These are phyloP conservation scores for Sphaeridia pumilis DNA, from an alignment of 2,888 invertebrate genomes.

Conservation along the genomic window DNA sequence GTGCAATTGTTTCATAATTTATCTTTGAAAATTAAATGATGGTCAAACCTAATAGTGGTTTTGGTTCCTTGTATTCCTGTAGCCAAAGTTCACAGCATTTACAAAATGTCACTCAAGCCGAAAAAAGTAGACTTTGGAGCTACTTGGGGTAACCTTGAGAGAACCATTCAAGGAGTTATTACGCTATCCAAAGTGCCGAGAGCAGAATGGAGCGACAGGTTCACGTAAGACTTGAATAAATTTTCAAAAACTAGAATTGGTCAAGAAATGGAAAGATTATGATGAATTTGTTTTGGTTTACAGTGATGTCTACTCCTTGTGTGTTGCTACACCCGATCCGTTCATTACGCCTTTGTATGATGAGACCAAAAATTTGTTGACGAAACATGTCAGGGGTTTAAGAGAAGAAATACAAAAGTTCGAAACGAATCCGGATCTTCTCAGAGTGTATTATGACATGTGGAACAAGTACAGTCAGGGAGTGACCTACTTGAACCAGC, in stretches of 20 bases:
- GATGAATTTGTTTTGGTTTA: no score
- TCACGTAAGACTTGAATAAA: conserved; percentile 64
- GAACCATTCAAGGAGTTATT: conserved; percentile 81
- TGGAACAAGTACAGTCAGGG: conserved; percentile 90
- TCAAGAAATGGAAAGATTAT: no score
- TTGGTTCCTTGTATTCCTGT: no score
- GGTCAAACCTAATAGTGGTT: no score
- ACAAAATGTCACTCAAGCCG: conserved; percentile 84
- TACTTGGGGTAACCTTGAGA: conserved; percentile 76
- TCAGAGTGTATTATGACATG: conserved; percentile 68
- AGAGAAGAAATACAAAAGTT: conserved; percentile 53
- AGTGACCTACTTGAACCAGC: conserved; percentile 71
- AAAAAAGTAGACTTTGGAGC: conserved; percentile 78
- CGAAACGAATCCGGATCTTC: conserved; percentile 51
- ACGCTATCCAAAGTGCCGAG: conserved; percentile 72
- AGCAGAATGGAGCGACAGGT: conserved; percentile 81
- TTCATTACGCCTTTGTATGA: conserved; percentile 78
- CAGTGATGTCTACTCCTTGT: conserved; percentile 89
- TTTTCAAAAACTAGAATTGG: no score
- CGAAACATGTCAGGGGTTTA: conserved; percentile 70
- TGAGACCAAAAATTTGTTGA: conserved; percentile 79
- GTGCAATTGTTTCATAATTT: no score
- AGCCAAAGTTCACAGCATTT: no score
- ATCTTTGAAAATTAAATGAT: no score
- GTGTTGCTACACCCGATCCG: conserved; percentile 93